Evolutionary conservation across 2,888 invertebrate genomes (phyloP), one percentile per base, ranked within the genome.

Genomic region (Brachypalpus laphriformis): DNA sequence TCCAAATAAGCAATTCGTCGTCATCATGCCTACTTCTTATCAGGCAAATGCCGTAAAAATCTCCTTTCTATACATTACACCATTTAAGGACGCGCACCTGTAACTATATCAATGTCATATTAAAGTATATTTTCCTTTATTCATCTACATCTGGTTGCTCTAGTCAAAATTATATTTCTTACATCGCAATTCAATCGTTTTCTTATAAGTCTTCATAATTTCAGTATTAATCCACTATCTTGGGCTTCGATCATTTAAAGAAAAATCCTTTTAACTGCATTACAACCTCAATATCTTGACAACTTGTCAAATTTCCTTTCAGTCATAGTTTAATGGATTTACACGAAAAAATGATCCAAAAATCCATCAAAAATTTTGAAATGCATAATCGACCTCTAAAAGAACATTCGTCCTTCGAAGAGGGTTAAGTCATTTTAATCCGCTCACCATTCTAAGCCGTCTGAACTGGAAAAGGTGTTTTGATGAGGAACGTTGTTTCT

Each of bases 381-480:
- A 81, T 70, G 56, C 49, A 57, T 49, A 47, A 56, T 16, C 8
- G 9, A 47, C 14, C 42, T 16, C 20, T n/a, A 72, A 81, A 75
- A 47, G 74, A 83, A 37, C 78, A 78, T 49, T 83, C 83, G 78
- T 83, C 83, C 83, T 83, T 83, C 74, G 70, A n/a, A 63, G 61
- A 68, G 72, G 20, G 31, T 78, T 74, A 74, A 40, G 34, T 16
- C 16, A 9, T 0, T 54, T 25, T 83, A 83, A 83, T 83, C 83
- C 57, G 40, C 68, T 81, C 61, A 63, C 20, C n/a, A 66, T 66
- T 54, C 47, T 66, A 77, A 77, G 18, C 66, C 63, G 61, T 45
- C 47, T 25, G 18, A 31, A 40, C 54, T 11, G 16, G 63, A 63
- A 71, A 47, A 37, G 6, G 16, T 68, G 22, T 70, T 65, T 63